Base-by-base conservation (phyloP, 1,140 invertebrate genomes). In the Bombus vancouverensis region DNA sequence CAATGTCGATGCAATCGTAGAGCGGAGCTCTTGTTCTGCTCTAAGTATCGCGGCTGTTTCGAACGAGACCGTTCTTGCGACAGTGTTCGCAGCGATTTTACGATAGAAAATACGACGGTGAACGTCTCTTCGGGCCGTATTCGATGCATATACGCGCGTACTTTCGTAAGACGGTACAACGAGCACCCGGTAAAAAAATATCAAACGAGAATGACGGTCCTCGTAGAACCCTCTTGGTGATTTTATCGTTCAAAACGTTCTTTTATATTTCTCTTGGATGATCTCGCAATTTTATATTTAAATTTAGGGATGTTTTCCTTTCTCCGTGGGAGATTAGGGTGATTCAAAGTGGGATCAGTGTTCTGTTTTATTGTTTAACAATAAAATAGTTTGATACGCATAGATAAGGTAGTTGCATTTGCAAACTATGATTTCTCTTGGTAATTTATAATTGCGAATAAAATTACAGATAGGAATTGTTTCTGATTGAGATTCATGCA, bases 1-100 rank as follows among this genome's bases (percentile, higher is more conserved):
- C 84, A 81, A 57, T 85, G 84, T 81, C 84, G 84, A 85, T 81
- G 84, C 84, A 75, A 85, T 85, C 84, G 84, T 85, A 68, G 84
- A 85, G 42, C 78, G 28, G 37, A 42, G 53, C 84, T 74, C 84
- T 81, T 85, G 79, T 81, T 85, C 84, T 81, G 78, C 71, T 81
- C 79, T 81, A 81, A 74, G 78, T 81, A 74, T 79, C 79, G 39
- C 59, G 34, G 68, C 68, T 37, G 66, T 42, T 71, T 53, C 44
- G 66, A 84, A 80, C 83, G 57, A 85, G 78, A 81, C 70, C 83
- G 75, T 85, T 87, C 83, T 73, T 73, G 83, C 78, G 57, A 85
- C 76, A 42, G 76, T 65, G 44, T 85, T 68, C 73, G 75, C 37
- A 28, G 71, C 86, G 74, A 72, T 84, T 87, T 83, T 86, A 83